phyloP scores from a whole-genome alignment of 2,797 vertebrate genomes.

The Arctocebus calabarensis region DNA sequence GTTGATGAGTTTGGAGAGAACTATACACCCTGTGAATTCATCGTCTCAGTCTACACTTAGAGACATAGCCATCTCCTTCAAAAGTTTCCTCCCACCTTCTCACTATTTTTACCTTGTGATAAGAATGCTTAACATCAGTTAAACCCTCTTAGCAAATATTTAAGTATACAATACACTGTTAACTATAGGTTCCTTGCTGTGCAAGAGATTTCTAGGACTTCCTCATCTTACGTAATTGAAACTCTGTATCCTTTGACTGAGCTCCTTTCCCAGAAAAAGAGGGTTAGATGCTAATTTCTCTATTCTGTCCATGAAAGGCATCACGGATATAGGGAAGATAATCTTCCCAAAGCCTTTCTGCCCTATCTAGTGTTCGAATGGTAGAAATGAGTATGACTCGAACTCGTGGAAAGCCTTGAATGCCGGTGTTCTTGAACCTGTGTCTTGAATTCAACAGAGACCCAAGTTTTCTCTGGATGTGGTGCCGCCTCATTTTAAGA shows the following conservation, averaged over 20 bases:
- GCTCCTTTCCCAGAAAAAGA: background rate
- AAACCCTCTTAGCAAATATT: background rate
- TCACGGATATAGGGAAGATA: background rate
- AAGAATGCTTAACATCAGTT: background rate
- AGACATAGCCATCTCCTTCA: background rate
- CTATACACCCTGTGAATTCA: background rate
- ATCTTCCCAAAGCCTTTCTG: background rate
- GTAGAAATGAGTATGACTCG: background rate
- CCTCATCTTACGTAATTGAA: background rate
- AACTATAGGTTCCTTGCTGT: background rate
- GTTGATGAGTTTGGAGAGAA: background rate
- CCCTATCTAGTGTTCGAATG: background rate
- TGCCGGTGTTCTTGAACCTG: background rate
- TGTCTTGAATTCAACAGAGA: background rate
- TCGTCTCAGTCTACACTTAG: background rate
- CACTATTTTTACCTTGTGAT: background rate
- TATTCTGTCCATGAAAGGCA: background rate
- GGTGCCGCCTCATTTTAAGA: background rate
- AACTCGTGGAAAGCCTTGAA: background rate
- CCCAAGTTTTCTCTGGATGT: background rate
- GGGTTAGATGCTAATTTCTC: background rate
- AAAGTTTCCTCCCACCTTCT: background rate
- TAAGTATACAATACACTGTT: background rate
- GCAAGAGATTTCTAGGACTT: background rate
- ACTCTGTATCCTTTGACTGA: background rate